A percentile compares a stretch with the other conserved stretches of the same genome.
Conservation (phyloP, 2,113 vertebrate genomes). For the Syrmaticus mikado region DNA sequence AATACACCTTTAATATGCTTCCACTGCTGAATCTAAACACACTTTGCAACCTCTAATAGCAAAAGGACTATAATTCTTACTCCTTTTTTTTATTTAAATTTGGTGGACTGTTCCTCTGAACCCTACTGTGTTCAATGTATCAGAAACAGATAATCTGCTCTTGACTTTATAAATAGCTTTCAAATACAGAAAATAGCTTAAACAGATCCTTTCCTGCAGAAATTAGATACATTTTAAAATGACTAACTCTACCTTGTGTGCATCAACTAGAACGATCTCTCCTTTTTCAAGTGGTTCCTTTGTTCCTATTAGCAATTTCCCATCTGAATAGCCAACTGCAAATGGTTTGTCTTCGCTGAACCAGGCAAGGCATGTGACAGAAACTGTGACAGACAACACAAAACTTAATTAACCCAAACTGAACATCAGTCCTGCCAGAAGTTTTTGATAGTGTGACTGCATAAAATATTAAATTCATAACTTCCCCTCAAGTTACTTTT, state of each 20-base stretch:
- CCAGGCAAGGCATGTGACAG: slow-evolving; percentile 95
- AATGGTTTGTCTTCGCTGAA: slow-evolving; percentile 94
- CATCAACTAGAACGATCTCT: slow-evolving; percentile 90
- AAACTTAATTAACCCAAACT: not conserved
- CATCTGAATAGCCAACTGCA: slow-evolving; percentile 94
- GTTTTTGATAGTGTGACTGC: not conserved
- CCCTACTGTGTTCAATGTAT: not conserved
- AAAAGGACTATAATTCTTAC: not conserved
- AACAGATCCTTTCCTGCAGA: not conserved
- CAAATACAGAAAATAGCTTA: not conserved
- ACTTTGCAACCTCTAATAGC: not conserved
- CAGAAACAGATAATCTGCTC: not conserved
- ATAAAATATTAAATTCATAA: not conserved
- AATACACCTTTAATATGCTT: not conserved
- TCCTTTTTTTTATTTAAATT: not conserved
- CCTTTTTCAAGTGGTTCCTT: slow-evolving; percentile 91
- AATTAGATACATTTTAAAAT: not conserved
- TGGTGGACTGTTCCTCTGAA: not conserved
- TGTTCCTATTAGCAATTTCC: slow-evolving; percentile 90
- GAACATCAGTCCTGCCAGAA: not conserved
- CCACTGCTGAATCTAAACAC: accelerated
- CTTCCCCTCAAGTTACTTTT: not conserved
- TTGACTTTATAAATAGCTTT: not conserved
- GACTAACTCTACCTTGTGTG: slow-evolving; percentile 88
- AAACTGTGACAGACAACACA: slow-evolving; percentile 76